Evolutionary conservation across 2,888 invertebrate species (phyloP).

Genomic region (Cephus runcator): DNA sequence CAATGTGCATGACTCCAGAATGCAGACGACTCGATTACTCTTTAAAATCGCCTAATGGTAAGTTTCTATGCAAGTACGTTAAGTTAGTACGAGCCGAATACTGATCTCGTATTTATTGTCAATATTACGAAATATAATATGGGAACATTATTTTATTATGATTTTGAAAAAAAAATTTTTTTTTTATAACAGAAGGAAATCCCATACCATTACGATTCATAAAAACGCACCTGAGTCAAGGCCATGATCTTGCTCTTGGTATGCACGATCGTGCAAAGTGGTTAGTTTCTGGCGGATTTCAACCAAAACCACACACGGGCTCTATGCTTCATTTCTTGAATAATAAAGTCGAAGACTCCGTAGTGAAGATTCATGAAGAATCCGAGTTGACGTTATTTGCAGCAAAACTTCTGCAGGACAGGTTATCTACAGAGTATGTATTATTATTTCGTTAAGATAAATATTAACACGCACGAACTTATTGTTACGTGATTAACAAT

Average conservation of each 20-base stretch:
- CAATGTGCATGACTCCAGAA: constrained; percentile 14
- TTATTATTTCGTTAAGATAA: background rate
- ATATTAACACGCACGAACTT: background rate
- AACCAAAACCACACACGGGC: constrained; percentile 30
- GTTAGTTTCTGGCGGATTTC: constrained; percentile 19
- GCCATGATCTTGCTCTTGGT: constrained; percentile 31
- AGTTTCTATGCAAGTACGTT: background rate
- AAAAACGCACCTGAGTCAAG: constrained; percentile 29
- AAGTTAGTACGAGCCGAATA: too few relatives aligned
- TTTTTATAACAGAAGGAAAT: constrained; percentile 20
- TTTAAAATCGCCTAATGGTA: constrained; percentile 30
- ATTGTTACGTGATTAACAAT: too few relatives aligned
- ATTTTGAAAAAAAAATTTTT: background rate
- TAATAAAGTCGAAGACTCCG: constrained; percentile 20
- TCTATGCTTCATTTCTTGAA: constrained; percentile 36
- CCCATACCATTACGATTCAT: constrained; percentile 29
- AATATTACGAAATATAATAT: too few relatives aligned
- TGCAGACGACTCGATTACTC: constrained; percentile 23
- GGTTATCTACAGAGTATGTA: constrained; percentile 29
- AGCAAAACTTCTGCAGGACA: constrained; percentile 34
- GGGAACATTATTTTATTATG: too few relatives aligned
- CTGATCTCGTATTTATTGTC: too few relatives aligned
- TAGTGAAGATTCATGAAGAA: constrained; percentile 30
- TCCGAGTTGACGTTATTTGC: constrained; percentile 35
- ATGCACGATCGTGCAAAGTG: constrained; percentile 33